Evolutionary conservation across 2,113 vertebrate species (phyloP), one percentile per base, ranked within the genome.

Genomic region (Ariopsis seemanni): DNA sequence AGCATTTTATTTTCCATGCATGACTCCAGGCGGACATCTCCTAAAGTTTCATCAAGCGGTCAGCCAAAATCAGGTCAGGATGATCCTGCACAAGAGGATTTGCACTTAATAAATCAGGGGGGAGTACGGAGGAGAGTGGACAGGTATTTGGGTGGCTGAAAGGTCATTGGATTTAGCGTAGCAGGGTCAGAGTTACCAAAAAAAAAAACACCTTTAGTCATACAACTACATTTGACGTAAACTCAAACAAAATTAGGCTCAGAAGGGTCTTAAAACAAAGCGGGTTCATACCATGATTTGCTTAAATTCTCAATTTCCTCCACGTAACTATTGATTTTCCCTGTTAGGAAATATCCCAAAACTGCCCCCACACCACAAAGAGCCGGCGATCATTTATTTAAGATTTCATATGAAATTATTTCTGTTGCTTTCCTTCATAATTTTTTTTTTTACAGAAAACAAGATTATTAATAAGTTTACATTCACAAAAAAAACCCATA

Each of bases 81-180:
- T 89, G 42, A 90, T 89, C 85, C 83, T 48, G 69, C 25, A 50
- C 84, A 89, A 90, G 65, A 87, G 80, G 88, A 90, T 78, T 84
- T 84, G 60, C 53, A 67, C 82, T 57, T 52, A 83, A 78, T 78
- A 77, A 53, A 77, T 53, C 5, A 22, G 25, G 48, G 22, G 4
- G 52, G 74, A 14, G 5, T 55, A 27, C 55, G 52, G 22, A 53
- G 20, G 25, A 15, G 50, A 78, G 22, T 52, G 20, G 48, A n/a
- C 52, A 7, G 52, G 52, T 78, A 55, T 27, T 0, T 78, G 50
- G 75, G 12, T 55, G 55, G 25, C 5, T 30, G n/a, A 55, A 78
- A 55, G 50, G 52, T 78, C 34, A n/a, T 4, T 72, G 7, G 14
- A 8, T 69, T 67, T 14, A 69, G 27, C 65, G 7, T 69, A 69